These are phyloP conservation scores for Galeruca laticollis DNA, from an alignment of 2,888 invertebrate species.

Conservation along the genomic window DNA sequence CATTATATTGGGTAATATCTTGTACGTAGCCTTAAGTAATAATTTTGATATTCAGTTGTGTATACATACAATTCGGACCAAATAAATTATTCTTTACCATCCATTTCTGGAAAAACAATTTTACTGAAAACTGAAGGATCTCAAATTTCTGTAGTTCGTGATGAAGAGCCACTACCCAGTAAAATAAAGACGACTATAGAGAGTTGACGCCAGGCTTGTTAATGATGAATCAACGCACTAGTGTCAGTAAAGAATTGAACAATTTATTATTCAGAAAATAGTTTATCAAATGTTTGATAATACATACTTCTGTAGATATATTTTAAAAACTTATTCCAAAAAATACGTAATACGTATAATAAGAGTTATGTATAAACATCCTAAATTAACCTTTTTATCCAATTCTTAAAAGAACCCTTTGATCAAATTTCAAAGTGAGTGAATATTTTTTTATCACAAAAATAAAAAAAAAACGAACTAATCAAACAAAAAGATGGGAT, in stretches of 20 bases:
- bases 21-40: no score
- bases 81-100: no score
- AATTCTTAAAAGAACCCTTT: no score
- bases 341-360: background rate
- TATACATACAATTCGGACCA: no score
- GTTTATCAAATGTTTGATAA: background rate
- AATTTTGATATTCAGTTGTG: no score
- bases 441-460: no score
- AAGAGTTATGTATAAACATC: background rate
- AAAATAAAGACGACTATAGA: conserved; percentile 36
- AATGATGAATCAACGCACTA: conserved; percentile 34
- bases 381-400: background rate
- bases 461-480: no score
- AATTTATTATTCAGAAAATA: background rate
- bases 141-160: conserved; percentile 4
- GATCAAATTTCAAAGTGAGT: no score
- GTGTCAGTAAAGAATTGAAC: conserved; percentile 28
- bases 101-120: no score
- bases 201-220: conserved; percentile 41
- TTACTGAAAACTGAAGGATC: background rate
- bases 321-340: background rate
- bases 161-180: conserved; percentile 23
- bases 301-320: background rate
- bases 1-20: no score
- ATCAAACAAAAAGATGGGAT: no score